A percentile compares a stretch with the other conserved stretches of the same genome.
These are phyloP conservation scores for Corythornis cristatus DNA, from an alignment of 2,113 vertebrate species.

Conservation along the genomic window DNA sequence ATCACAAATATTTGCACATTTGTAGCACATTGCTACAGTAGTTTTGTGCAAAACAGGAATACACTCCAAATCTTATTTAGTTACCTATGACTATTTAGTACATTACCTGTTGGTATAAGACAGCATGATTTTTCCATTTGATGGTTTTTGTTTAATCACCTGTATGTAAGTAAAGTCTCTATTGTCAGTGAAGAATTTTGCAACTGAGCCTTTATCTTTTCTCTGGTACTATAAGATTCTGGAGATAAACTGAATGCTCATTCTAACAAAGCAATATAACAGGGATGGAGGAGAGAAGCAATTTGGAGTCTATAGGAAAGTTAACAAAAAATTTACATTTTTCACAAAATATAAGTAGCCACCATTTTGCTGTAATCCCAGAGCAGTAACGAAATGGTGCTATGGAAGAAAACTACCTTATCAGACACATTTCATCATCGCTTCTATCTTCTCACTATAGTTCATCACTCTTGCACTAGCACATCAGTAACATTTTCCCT, in stretches of 20 bases:
- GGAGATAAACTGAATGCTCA: background rate
- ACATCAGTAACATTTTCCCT: constrained; percentile 34
- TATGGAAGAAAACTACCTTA: constrained; percentile 23
- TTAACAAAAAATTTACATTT: constrained; percentile 75
- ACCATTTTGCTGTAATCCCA: constrained; percentile 77
- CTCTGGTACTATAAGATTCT: background rate
- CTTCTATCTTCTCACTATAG: constrained; percentile 16
- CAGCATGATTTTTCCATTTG: background rate
- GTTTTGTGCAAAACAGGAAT: background rate
- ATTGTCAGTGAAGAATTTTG: background rate
- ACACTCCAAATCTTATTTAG: background rate
- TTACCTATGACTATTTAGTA: background rate
- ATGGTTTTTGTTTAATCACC: background rate
- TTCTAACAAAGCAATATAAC: constrained; percentile 28
- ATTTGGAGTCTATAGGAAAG: constrained; percentile 54
- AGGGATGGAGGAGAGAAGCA: constrained; percentile 17
- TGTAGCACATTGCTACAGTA: background rate
- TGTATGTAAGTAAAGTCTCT: background rate
- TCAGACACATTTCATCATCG: constrained; percentile 68
- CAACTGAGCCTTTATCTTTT: background rate
- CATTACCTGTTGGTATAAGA: background rate
- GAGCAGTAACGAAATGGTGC: constrained; percentile 74
- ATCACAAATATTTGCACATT: background rate
- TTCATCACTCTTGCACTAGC: constrained; percentile 32
- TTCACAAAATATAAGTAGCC: constrained; percentile 74